Conservation (phyloP, 2,113 vertebrate genomes). For the Nannospalax galili region DNA sequence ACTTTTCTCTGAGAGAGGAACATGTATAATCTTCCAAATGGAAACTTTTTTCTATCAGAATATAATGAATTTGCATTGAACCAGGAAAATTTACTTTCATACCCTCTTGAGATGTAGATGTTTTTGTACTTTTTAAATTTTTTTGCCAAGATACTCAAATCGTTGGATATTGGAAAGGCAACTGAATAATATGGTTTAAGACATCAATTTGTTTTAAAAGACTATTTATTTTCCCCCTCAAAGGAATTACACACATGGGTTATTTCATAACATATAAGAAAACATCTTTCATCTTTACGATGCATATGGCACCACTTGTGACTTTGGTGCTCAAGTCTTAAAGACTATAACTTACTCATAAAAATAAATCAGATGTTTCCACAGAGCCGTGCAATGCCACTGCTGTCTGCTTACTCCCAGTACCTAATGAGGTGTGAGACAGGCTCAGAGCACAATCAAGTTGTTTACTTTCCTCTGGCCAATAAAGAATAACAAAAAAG, state of each 20-base stretch:
- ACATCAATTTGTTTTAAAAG: slow-evolving; percentile 66
- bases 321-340: slow-evolving; percentile 70
- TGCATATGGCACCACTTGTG: slow-evolving; percentile 63
- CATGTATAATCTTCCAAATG: slow-evolving; percentile 13
- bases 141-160: slow-evolving; percentile 55
- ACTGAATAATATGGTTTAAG: slow-evolving; percentile 27
- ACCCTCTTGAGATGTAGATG: background rate
- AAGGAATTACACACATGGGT: slow-evolving; percentile 72
- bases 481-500: slow-evolving; percentile 61
- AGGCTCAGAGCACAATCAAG: slow-evolving; percentile 70
- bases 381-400: slow-evolving; percentile 15
- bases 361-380: slow-evolving; percentile 79
- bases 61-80: slow-evolving; percentile 10
- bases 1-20: background rate
- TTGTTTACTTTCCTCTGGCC: slow-evolving; percentile 70
- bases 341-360: slow-evolving; percentile 77
- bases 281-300: slow-evolving; percentile 78
- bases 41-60: slow-evolving; percentile 26
- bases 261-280: slow-evolving; percentile 72
- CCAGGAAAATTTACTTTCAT: background rate
- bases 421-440: slow-evolving; percentile 76
- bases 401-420: slow-evolving; percentile 60
- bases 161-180: slow-evolving; percentile 61
- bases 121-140: slow-evolving; percentile 47
- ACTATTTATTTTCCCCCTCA: slow-evolving; percentile 63